Base-by-base conservation (phyloP, 2,113 vertebrate species). In the Dicerorhinus sumatrensis region DNA sequence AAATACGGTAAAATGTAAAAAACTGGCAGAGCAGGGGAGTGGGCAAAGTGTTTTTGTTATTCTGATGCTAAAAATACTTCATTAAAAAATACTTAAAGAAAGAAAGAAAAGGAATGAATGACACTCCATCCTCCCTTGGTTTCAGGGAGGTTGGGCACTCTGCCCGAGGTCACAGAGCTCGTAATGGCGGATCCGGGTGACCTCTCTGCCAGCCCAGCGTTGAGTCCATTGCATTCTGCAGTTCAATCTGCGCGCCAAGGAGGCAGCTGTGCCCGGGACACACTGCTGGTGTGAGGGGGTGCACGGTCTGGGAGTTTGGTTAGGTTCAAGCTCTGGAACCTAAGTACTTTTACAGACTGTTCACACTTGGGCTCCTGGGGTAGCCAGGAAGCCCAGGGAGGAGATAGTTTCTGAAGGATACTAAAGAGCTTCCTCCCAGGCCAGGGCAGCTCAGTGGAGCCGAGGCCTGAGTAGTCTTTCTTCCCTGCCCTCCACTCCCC, bases 271-370 rank as follows among this genome's bases (percentile, higher is more conserved):
- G 20, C 17, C 10, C 5, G 54, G 48, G 18, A 62, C 36, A 20
- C 3, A 10, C 16, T 0, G 8, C n/a, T 16, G 39, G 33, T 25
- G 48, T 58, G 20, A 56, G 0, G 16, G 10, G 42, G 54, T 2
- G 3, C 70, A 27, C 29, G 18, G n/a, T 51, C 72, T 46, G 0
- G 21, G 51, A 48, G 12, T 6, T 76, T 79, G 60, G 69, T 54
- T 20, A 42, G 8, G 36, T 27, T 80, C 65, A 17, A 56, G 16
- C 46, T 65, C 67, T 84, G n/a, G 42, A 56, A n/a, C 46, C 25
- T 54, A 83, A 93, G 77, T 29, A 54, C 51, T 10, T 36, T 84
- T 33, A 56, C 3, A 23, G 60, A 39, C 27, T 72, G 48, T 60
- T 80, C 42, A 36, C 42, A 86, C 36, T 42, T 33, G 58, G n/a